Percentiles rank a stretch among this genome's conserved stretches.
Conservation (phyloP, 1,140 invertebrate genomes). For the Antheraea mylitta region DNA sequence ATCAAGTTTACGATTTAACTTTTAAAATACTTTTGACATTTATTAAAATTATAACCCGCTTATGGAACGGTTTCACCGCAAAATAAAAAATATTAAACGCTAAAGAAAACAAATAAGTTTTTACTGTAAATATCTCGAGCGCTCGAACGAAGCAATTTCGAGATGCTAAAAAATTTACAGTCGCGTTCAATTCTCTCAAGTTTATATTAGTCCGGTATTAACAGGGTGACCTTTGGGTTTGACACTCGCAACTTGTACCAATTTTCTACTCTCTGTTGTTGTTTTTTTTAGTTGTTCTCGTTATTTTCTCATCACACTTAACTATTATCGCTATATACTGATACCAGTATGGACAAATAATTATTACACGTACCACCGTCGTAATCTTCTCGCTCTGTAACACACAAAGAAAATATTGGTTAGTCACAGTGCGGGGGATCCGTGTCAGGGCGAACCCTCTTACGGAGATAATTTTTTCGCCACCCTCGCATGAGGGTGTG, state of each 20-base stretch:
- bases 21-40: constrained; percentile 1
- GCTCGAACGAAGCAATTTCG: neutral
- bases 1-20: constrained; percentile 3
- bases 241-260: neutral
- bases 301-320: neutral
- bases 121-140: neutral
- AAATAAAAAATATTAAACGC: neutral
- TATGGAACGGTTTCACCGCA: neutral
- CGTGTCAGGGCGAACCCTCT: no score
- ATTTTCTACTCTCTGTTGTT: neutral
- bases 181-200: neutral
- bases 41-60: neutral
- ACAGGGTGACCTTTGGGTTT: neutral
- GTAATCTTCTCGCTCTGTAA: no score
- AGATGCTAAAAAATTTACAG: constrained; percentile 3
- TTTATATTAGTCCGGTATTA: neutral
- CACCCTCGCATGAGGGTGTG: no score
- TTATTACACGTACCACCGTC: no score
- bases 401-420: no score
- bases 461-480: no score
- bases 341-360: no score
- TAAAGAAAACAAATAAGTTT: constrained; percentile 5
- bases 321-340: neutral
- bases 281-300: neutral
- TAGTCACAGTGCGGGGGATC: no score